Evolutionary conservation across 2,797 vertebrate genomes (phyloP), one percentile per base, ranked within the genome.

Genomic region (Rhinoraja longicauda): DNA sequence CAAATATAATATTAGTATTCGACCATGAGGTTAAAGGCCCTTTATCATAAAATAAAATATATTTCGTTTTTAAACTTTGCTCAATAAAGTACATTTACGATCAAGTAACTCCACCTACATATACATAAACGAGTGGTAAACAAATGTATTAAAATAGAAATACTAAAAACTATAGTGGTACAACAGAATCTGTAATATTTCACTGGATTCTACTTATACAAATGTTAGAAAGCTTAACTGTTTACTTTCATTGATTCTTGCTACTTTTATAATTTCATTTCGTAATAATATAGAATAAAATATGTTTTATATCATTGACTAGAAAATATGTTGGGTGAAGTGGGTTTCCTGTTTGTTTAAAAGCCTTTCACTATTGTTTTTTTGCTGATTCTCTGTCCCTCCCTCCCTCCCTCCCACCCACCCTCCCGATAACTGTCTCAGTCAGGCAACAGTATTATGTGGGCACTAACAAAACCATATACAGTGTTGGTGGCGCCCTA

Each of bases 41-140:
- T 98, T 98, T 98, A 98, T 99, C 98, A 99, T 99, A 98, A 99
- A 99, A 99, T 99, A 99, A 99, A 99, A 99, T 99, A 98, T 98
- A 99, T 97, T 98, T 99, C 99, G 97, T 98, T 98, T 97, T 98
- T 98, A 98, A 98, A 99, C 97, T 99, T 98, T 99, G 98, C 97
- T 98, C 98, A 98, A 98, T 99, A 99, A 99, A 99, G 98, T 99
- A 99, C 98, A 99, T 98, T 98, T 98, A 98, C 97, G 97, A 98
- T 99, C 98, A 99, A 99, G 98, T 98, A 98, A 99, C 97, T 77
- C 98, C 97, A 98, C 98, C 98, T 98, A 98, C 98, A 99, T 99
- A 98, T 98, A 99, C 98, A 99, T 97, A 99, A 99, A 99, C 98
- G 97, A 98, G 98, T 99, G 98, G 98, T 99, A 99, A 99, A 99